Base-by-base conservation (phyloP, 2,113 vertebrate genomes). In the Trematocara variabile region DNA sequence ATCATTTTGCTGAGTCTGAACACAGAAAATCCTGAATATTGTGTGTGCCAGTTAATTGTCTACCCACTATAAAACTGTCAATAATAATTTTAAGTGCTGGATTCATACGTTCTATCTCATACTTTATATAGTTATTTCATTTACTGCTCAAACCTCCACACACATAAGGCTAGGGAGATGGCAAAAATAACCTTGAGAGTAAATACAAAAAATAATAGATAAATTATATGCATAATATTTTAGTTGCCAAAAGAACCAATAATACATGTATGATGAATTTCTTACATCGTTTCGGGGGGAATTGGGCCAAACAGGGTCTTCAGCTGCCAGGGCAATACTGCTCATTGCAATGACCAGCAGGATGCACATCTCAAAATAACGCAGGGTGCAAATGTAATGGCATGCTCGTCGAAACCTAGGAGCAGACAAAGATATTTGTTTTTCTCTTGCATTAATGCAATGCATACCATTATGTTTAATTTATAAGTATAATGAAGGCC, bases 281-380 rank as follows among this genome's bases (percentile, higher is more conserved):
- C 97, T 97, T 93, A 98, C 98, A 9, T 98, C 98, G 94, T 98
- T 98, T 28, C 97, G 95, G 0, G 97, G 97, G 1, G 98, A 98
- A 1, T 97, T 97, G 2, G 98, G 97, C 94, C 97, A 97, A 50
- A 98, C 98, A 0, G 98, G 98, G 88, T 98, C 98, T 94, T 98
- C 98, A 11, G 98, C 98, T 0, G 98, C 98, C 80, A 99, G 95
- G 18, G 98, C 97, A 7, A 98, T 98, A 79, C 98, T 98, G 96
- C 98, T 98, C 98, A 98, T 98, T 87, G 97, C 97, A 6, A 98
- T 98, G 86, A 98, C 97, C 93, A 98, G 93, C 87, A 98, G 96
- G 91, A 98, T 98, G 80, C 96, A 97, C 97, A 98, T 98, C 94
- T 98, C 98, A 81, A 98, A 98, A 91, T 98, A 98, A 77, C 97